Conservation (phyloP, 2,113 vertebrate genomes). For the Pyxicephalus adspersus region DNA sequence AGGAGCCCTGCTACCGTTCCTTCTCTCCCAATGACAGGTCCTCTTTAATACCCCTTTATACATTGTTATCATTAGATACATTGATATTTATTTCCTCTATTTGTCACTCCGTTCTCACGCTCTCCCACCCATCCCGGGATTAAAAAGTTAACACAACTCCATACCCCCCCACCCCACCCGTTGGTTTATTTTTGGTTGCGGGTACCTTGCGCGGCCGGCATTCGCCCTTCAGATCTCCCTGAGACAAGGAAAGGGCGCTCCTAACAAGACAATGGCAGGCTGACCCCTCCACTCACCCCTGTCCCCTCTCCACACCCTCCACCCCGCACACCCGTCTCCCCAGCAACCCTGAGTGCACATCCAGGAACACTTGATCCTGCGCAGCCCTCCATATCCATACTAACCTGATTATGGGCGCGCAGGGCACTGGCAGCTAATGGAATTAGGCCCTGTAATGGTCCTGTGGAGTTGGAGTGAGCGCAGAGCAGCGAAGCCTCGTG, state of each 20-base stretch:
- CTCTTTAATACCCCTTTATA: too few relatives aligned
- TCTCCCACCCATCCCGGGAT: neutral
- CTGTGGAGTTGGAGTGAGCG: slow-evolving; percentile 82
- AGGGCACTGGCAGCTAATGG: slow-evolving; percentile 92
- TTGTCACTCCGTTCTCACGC: too few relatives aligned
- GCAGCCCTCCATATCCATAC: slow-evolving; percentile 92
- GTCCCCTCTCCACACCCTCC: slow-evolving; percentile 6
- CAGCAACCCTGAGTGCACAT: slow-evolving; percentile 61
- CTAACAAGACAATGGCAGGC: neutral
- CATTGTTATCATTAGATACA: too few relatives aligned
- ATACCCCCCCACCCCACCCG: too few relatives aligned
- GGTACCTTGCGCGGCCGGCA: slow-evolving; percentile 43
- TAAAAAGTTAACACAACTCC: neutral
- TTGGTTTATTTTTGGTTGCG: neutral
- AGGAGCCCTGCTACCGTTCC: too few relatives aligned
- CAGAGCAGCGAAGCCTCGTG: slow-evolving; percentile 81
- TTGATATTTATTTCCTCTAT: too few relatives aligned
- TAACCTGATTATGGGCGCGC: slow-evolving; percentile 96
- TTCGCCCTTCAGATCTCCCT: neutral
- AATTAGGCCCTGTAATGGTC: slow-evolving; percentile 96
- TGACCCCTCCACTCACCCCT: slow-evolving; percentile 21
- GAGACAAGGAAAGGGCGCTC: slow-evolving; percentile 25
- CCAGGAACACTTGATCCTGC: slow-evolving; percentile 80
- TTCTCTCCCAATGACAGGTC: too few relatives aligned
- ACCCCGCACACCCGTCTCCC: slow-evolving; percentile 61